Evolutionary conservation across 2,797 vertebrate species (phyloP), one percentile per base, ranked within the genome.

Genomic region (Characodon lateralis): DNA sequence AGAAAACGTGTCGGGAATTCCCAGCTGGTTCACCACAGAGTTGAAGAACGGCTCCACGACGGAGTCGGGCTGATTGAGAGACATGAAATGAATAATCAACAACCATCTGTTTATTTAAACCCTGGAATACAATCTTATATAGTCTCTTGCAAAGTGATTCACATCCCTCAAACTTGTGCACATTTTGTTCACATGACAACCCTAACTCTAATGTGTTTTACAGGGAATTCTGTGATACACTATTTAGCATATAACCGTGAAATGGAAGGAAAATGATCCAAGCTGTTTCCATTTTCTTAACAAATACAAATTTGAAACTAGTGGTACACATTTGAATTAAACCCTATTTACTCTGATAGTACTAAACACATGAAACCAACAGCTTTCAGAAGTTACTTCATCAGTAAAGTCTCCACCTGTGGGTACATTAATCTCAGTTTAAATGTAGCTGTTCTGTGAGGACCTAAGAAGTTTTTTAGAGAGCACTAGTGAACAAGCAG

Each of bases 21-120:
- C 92, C 6, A 96, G 95, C 91, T 98, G 96, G 5, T 83, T 90
- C 91, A 99, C 97, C 46, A 98, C 79, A 2, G 98, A 98, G 86
- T 98, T 96, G 79, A 99, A 99, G 94, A 99, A 99, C 0, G 98
- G 97, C 92, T 97, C 96, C 93, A 99, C 96, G 0, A 97, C 96
- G 24, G 97, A 95, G 71, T 98, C 97, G 0, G 98, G 98, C 98
- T 99, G 85, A 69, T 69, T 0, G 31, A 41, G 85, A 92, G 55
- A 86, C 31, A 20, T 6, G 1, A 75, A 5, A 79, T 13, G 24
- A 28, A 58, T n/a, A 8, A 51, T 79, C 20, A 56, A 59, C 53
- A 53, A 71, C 48, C 14, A 9, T 41, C 50, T 2, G 70, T 59
- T 14, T 6, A 26, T 61, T 59, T 71, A 43, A 72, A 73, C 22